Percentiles rank a stretch among this genome's conserved stretches.
phyloP scores from a whole-genome alignment of 2,113 vertebrate species.

The Nesoenas mayeri region DNA sequence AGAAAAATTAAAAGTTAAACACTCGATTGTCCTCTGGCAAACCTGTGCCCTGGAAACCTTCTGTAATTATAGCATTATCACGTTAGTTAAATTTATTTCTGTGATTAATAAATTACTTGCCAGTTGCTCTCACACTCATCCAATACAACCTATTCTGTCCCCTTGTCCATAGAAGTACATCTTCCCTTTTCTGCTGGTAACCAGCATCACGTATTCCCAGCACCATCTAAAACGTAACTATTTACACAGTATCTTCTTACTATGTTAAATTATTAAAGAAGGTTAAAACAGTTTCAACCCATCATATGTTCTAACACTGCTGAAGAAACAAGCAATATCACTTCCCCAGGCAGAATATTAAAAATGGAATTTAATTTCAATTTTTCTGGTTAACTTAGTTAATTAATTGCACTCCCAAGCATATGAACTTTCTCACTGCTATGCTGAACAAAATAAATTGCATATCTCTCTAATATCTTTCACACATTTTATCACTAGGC shows the following conservation, averaged over 20 bases:
- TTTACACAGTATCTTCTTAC: neutral
- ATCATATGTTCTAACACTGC: neutral
- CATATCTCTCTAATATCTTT: neutral
- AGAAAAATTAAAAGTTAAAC: neutral
- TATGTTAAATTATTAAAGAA: constrained; percentile 11
- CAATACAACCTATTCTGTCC: neutral
- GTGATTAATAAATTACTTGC: neutral
- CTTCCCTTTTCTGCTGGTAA: neutral
- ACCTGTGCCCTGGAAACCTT: neutral
- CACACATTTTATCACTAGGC: neutral
- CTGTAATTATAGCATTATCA: neutral
- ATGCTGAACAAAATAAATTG: neutral
- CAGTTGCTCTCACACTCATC: neutral
- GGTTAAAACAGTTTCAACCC: neutral
- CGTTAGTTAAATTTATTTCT: neutral
- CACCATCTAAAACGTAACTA: neutral
- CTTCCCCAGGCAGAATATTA: neutral
- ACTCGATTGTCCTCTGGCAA: neutral
- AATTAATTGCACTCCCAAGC: neutral
- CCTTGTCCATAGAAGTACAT: neutral
- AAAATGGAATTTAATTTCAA: constrained; percentile 13
- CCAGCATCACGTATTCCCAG: neutral
- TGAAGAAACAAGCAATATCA: neutral
- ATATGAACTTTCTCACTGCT: neutral
- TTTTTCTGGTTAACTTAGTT: neutral